These are phyloP conservation scores for Laupala kohalensis DNA, from an alignment of 1,140 invertebrate genomes.

Conservation along the genomic window DNA sequence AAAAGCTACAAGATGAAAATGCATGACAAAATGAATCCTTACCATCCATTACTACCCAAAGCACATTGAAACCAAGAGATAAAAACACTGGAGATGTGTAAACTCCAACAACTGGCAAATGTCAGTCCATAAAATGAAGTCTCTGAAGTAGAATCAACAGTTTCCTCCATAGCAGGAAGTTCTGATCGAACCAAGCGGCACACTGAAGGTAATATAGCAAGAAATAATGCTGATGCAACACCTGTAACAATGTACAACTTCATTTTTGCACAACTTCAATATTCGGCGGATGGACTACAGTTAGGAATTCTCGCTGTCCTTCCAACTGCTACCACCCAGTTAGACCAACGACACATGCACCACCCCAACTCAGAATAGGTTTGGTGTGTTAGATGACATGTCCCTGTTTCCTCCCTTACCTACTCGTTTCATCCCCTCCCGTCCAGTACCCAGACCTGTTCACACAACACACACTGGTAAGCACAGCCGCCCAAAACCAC, in stretches of 20 bases:
- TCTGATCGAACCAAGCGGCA: slow-evolving; percentile 17
- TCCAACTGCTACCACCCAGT: too few species aligned
- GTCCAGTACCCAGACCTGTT: too few species aligned
- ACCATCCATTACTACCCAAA: slow-evolving; percentile 20
- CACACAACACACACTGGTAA: too few species aligned
- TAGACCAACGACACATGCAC: too few species aligned
- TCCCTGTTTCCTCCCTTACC: too few species aligned
- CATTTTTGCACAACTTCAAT: too few species aligned
- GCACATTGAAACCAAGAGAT: slow-evolving; percentile 15
- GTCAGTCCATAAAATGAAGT: neutral
- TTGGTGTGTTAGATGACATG: too few species aligned
- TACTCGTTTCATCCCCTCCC: too few species aligned
- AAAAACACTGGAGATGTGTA: neutral
- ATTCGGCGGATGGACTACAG: too few species aligned
- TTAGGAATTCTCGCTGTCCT: too few species aligned
- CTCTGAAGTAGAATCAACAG: neutral
- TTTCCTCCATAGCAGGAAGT: neutral
- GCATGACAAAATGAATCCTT: neutral
- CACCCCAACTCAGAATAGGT: too few species aligned
- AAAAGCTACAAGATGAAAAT: neutral
- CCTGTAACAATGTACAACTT: slow-evolving; percentile 22
- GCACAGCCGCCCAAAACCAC: too few species aligned
- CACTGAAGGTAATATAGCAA: slow-evolving; percentile 23
- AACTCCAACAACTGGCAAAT: neutral
- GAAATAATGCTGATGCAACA: slow-evolving; percentile 22